These are phyloP conservation scores for Diogma glabrata DNA, from an alignment of 2,888 invertebrate species.

Conservation along the genomic window DNA sequence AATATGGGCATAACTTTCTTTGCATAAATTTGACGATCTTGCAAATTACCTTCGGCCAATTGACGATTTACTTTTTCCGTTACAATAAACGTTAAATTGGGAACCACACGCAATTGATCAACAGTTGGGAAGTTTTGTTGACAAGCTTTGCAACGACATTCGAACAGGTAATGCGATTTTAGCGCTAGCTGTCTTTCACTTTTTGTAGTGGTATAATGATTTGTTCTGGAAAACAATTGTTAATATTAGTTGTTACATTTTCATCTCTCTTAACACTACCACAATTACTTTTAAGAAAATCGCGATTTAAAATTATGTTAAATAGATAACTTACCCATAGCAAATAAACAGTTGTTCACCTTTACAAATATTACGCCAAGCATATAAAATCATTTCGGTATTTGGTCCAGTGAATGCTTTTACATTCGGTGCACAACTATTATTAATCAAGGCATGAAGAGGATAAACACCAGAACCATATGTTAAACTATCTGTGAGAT, in stretches of 20 bases:
- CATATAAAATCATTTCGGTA: constrained; percentile 42
- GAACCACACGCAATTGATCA: constrained; percentile 30
- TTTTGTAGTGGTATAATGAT: constrained; percentile 54
- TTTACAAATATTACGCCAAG: constrained; percentile 54
- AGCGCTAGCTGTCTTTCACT: constrained; percentile 46
- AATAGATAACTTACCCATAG: too few relatives aligned
- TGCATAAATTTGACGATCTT: constrained; percentile 31
- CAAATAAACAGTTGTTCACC: constrained; percentile 67
- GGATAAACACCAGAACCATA: constrained; percentile 56
- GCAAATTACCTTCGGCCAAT: constrained; percentile 26
- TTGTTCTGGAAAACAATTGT: too few relatives aligned
- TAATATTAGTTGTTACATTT: too few relatives aligned
- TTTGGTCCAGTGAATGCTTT: constrained; percentile 48
- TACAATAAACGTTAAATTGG: constrained; percentile 29
- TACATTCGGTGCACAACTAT: constrained; percentile 79
- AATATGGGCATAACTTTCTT: constrained; percentile 29
- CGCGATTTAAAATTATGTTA: too few relatives aligned
- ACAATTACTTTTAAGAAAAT: too few relatives aligned
- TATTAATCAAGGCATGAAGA: constrained; percentile 70
- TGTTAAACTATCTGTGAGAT: too few relatives aligned
- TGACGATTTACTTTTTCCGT: constrained; percentile 27
- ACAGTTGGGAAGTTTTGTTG: constrained; percentile 54
- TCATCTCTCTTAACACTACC: too few relatives aligned
- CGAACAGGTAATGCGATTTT: constrained; percentile 70
- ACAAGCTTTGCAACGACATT: constrained; percentile 68